These are phyloP conservation scores for Drosophila prostipennis DNA, from an alignment of 2,888 invertebrate genomes.

Conservation along the genomic window DNA sequence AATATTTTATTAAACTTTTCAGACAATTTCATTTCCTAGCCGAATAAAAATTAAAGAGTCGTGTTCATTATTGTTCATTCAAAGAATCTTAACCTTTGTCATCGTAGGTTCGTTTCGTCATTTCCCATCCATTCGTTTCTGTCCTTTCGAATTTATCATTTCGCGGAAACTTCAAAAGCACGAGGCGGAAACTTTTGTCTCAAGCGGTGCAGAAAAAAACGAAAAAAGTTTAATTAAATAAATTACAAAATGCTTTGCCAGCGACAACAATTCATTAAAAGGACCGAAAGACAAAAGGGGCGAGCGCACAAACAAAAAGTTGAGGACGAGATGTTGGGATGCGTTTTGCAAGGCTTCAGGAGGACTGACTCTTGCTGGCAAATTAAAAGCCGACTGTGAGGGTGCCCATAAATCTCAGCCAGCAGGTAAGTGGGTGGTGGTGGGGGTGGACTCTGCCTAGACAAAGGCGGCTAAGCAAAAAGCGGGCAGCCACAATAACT, in stretches of 20 bases:
- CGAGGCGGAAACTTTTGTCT: slow-evolving; percentile 59
- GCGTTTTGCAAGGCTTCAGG: slow-evolving; percentile 63
- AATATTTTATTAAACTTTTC: no score
- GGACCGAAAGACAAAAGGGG: slow-evolving; percentile 41
- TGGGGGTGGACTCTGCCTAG: slow-evolving; percentile 33
- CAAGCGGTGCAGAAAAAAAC: slow-evolving; percentile 29
- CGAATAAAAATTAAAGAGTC: no score
- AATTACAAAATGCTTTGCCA: slow-evolving; percentile 76
- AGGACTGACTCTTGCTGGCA: slow-evolving; percentile 55
- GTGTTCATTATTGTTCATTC: not conserved
- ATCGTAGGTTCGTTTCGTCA: slow-evolving; percentile 12
- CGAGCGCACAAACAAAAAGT: slow-evolving; percentile 59
- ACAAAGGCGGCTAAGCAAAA: slow-evolving; percentile 50
- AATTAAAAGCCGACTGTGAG: slow-evolving; percentile 74
- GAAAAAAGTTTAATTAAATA: slow-evolving; percentile 78
- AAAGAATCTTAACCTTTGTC: not conserved
- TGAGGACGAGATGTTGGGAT: slow-evolving; percentile 51
- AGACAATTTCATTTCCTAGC: no score
- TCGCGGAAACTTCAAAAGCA: slow-evolving; percentile 58
- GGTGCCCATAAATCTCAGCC: slow-evolving; percentile 75
- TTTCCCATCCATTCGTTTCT: slow-evolving; percentile 22
- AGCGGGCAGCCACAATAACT: slow-evolving; percentile 53
- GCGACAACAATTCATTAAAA: slow-evolving; percentile 57
- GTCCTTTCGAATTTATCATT: slow-evolving; percentile 62
- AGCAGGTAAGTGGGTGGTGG: slow-evolving; percentile 45